Evolutionary conservation across 1,140 invertebrate genomes (phyloP).

Genomic region (Brachionus sp.): DNA sequence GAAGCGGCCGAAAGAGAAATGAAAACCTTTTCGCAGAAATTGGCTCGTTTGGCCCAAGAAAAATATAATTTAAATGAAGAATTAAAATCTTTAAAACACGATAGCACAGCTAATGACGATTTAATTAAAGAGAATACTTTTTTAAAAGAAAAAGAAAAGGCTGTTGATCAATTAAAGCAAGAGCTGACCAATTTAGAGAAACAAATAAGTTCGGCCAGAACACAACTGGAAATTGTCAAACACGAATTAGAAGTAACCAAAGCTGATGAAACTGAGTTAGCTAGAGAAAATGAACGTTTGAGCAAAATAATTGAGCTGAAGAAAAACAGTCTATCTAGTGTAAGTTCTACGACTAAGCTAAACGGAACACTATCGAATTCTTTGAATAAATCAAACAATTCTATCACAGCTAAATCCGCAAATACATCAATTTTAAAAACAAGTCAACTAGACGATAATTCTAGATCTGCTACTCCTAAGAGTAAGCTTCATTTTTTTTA

Average conservation of each 20-base stretch:
- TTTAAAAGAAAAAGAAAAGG: not conserved
- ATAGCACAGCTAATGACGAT: not conserved
- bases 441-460: not conserved
- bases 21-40: constrained; percentile 51
- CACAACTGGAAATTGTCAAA: constrained; percentile 68
- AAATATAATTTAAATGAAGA: constrained; percentile 38
- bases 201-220: constrained; percentile 63
- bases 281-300: constrained; percentile 18
- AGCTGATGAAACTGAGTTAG: constrained; percentile 45
- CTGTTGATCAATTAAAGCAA: not conserved
- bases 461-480: constrained; percentile 4
- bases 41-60: constrained; percentile 26
- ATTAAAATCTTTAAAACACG: constrained; percentile 31
- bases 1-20: constrained; percentile 71
- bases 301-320: constrained; percentile 15
- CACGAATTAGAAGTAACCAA: constrained; percentile 52
- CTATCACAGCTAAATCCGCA: not conserved
- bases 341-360: not conserved
- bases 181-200: constrained; percentile 4
- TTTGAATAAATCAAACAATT: constrained; percentile 4
- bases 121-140: not conserved
- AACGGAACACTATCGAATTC: not conserved
- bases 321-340: not conserved
- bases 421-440: not conserved
- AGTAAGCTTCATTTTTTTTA: not conserved